A percentile compares a stretch with the other conserved stretches of the same genome.
These are phyloP conservation scores for Cynodonichthys magdalenae DNA, from an alignment of 2,797 vertebrate genomes.

Conservation along the genomic window DNA sequence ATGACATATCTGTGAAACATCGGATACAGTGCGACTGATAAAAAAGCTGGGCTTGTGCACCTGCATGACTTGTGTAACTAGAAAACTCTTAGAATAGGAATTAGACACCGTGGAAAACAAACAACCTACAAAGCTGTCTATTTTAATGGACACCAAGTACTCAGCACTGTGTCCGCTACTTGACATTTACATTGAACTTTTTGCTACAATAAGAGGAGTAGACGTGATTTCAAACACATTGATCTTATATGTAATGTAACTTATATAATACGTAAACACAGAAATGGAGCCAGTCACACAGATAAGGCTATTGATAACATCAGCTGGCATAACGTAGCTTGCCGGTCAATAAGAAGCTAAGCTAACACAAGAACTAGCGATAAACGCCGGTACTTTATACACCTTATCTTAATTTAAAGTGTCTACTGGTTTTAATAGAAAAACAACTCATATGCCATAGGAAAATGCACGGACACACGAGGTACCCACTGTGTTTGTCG, in stretches of 20 bases:
- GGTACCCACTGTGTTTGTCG: slow-evolving; percentile 40
- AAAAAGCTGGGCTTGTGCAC: slow-evolving; percentile 14
- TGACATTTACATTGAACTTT: too few relatives aligned
- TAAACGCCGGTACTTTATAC: background rate
- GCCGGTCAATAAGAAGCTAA: slow-evolving; percentile 42
- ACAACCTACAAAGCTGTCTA: background rate
- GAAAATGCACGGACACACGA: background rate
- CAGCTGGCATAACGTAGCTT: slow-evolving; percentile 63
- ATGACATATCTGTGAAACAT: background rate
- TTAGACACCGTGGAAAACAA: background rate
- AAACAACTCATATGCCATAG: background rate
- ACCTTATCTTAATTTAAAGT: background rate
- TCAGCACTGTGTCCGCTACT: background rate
- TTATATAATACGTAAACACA: background rate
- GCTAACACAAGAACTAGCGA: slow-evolving; percentile 6
- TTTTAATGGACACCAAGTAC: background rate
- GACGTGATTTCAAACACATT: background rate
- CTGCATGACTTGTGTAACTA: slow-evolving; percentile 26
- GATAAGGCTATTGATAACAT: slow-evolving; percentile 38
- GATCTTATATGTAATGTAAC: background rate
- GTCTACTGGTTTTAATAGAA: rapidly evolving
- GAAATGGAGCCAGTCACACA: slow-evolving; percentile 10
- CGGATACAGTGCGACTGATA: background rate
- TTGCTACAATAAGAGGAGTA: background rate
- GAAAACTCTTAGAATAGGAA: background rate